These are phyloP conservation scores for Tachyglossus aculeatus DNA, from an alignment of 2,797 vertebrate genomes.

Conservation along the genomic window DNA sequence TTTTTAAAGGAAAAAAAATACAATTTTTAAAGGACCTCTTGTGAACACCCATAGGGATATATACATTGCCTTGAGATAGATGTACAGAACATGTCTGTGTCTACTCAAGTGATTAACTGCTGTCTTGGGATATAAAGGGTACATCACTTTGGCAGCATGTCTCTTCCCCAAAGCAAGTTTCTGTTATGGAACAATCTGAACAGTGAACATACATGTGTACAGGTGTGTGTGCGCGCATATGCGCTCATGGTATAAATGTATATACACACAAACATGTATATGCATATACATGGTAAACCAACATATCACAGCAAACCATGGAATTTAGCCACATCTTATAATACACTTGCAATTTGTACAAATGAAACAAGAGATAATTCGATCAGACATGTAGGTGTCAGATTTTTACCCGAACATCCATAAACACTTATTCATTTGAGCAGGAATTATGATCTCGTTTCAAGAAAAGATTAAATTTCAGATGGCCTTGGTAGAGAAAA, in stretches of 20 bases:
- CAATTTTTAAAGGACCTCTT: not conserved
- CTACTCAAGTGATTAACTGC: slow-evolving; percentile 22
- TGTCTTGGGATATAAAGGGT: slow-evolving; percentile 1
- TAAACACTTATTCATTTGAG: not conserved
- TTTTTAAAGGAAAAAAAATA: not conserved
- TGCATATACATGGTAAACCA: not conserved
- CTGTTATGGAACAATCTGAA: slow-evolving; percentile 24
- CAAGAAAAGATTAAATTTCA: not conserved
- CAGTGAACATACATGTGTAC: not conserved
- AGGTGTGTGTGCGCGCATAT: too few relatives aligned
- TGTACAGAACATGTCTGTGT: not conserved
- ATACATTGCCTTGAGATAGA: not conserved
- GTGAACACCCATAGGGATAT: not conserved
- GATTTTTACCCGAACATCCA: not conserved
- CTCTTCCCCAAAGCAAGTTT: slow-evolving; percentile 4
- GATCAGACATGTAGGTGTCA: not conserved
- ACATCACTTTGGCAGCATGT: slow-evolving; percentile 10
- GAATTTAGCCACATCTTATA: not conserved
- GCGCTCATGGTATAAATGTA: too few relatives aligned
- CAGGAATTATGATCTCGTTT: not conserved
- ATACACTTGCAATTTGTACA: not conserved
- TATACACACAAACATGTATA: too few relatives aligned
- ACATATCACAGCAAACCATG: not conserved
- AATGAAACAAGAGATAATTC: not conserved
- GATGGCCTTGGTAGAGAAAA: not conserved